phyloP scores from a whole-genome alignment of 2,888 invertebrate species.

The Clanis bilineata region DNA sequence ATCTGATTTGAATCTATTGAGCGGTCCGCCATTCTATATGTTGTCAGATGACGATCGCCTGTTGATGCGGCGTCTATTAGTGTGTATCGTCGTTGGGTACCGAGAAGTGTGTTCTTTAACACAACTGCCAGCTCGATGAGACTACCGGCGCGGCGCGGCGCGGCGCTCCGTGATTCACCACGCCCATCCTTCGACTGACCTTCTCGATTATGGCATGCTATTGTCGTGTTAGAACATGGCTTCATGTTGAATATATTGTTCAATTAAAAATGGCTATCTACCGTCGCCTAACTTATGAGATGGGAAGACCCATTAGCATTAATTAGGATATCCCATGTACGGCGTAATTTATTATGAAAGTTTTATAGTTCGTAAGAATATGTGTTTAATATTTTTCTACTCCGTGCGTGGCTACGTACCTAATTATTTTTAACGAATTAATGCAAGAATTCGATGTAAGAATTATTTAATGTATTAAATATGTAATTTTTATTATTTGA shows the following conservation, averaged over 20 bases:
- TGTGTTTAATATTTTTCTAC: background rate
- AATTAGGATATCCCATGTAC: background rate
- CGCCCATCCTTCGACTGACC: conserved; percentile 38
- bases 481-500: too few species aligned
- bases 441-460: too few species aligned
- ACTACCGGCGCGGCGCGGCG: conserved; percentile 28
- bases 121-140: conserved; percentile 19
- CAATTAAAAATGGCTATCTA: conserved; percentile 7
- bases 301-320: background rate
- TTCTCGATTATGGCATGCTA: conserved; percentile 35
- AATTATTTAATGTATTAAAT: too few species aligned
- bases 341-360: background rate
- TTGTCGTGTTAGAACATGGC: conserved; percentile 19
- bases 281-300: background rate
- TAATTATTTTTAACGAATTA: too few species aligned
- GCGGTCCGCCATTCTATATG: too few species aligned
- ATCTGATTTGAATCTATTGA: too few species aligned
- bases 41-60: too few species aligned
- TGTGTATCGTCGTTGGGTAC: conserved; percentile 15
- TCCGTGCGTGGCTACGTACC: too few species aligned
- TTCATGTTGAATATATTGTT: conserved; percentile 11
- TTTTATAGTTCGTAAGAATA: background rate
- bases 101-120: conserved; percentile 19
- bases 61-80: too few species aligned
- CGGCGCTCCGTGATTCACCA: conserved; percentile 35